A percentile compares a stretch with the other conserved stretches of the same genome.
Evolutionary conservation across 2,113 vertebrate genomes (phyloP).

Genomic region (Dipodomys spectabilis): DNA sequence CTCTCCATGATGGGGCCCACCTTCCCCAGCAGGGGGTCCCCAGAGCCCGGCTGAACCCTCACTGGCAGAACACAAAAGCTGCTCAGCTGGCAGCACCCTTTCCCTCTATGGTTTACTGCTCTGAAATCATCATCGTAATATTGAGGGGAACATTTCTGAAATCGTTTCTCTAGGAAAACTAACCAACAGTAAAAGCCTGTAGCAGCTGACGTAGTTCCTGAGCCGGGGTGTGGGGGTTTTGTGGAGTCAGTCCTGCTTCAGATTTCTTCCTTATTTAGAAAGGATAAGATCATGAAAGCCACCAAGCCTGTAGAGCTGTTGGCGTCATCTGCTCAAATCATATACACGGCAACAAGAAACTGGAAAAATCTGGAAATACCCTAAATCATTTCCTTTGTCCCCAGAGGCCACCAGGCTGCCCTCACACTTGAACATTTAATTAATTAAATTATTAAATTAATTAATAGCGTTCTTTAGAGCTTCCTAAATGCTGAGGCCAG

Average conservation of each 20-base stretch:
- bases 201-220: neutral
- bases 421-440: neutral
- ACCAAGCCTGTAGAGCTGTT: neutral
- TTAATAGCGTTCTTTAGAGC: neutral
- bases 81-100: neutral
- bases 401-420: neutral
- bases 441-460: neutral
- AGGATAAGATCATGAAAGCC: neutral
- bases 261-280: neutral
- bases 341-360: too few relatives aligned
- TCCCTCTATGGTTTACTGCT: neutral
- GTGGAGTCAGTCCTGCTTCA: neutral
- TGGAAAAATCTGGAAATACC: neutral
- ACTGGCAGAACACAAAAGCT: neutral
- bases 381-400: neutral
- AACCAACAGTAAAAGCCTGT: neutral
- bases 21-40: neutral
- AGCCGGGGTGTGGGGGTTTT: neutral
- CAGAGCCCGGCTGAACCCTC: neutral
- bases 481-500: neutral
- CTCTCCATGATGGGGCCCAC: neutral
- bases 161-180: conserved; percentile 6
- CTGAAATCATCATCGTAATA: neutral
- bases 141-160: neutral
- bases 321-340: neutral